Evolutionary conservation across 2,888 invertebrate species (phyloP).

Genomic region (Prosapia bicincta): DNA sequence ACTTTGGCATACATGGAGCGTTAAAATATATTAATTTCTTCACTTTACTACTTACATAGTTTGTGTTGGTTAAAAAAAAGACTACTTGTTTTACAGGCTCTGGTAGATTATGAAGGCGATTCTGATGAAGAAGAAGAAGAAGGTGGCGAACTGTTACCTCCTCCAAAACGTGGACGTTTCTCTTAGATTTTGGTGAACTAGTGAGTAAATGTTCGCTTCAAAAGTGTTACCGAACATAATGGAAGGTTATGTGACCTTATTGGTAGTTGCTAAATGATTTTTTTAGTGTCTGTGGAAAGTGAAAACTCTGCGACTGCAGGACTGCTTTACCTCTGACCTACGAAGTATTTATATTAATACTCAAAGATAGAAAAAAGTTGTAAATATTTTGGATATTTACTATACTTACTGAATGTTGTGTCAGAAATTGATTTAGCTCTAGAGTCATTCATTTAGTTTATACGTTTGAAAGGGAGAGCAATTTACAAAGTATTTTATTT

Average conservation of each 20-base stretch:
- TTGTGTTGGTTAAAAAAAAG: no score
- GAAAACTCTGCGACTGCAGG: background rate
- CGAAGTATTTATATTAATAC: background rate
- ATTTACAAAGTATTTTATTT: background rate
- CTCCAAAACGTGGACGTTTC: slow-evolving; percentile 37
- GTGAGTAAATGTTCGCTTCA: background rate
- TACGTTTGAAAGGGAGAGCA: background rate
- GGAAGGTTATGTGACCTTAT: background rate
- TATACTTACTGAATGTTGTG: background rate
- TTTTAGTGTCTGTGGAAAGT: background rate
- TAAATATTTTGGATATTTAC: background rate
- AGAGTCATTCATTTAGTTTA: background rate
- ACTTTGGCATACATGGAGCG: no score
- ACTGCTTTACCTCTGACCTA: background rate
- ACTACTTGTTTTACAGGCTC: slow-evolving; percentile 47
- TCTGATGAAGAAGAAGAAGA: slow-evolving; percentile 93
- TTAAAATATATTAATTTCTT: no score
- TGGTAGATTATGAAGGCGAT: slow-evolving; percentile 97
- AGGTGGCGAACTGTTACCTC: slow-evolving; percentile 40
- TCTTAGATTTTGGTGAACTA: slow-evolving; percentile 29
- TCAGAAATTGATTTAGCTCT: background rate
- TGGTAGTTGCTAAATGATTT: background rate
- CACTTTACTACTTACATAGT: no score
- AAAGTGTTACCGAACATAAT: background rate
- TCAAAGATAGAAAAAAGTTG: background rate